Conservation (phyloP, 1,140 invertebrate species). For the Glossosoma conforme region DNA sequence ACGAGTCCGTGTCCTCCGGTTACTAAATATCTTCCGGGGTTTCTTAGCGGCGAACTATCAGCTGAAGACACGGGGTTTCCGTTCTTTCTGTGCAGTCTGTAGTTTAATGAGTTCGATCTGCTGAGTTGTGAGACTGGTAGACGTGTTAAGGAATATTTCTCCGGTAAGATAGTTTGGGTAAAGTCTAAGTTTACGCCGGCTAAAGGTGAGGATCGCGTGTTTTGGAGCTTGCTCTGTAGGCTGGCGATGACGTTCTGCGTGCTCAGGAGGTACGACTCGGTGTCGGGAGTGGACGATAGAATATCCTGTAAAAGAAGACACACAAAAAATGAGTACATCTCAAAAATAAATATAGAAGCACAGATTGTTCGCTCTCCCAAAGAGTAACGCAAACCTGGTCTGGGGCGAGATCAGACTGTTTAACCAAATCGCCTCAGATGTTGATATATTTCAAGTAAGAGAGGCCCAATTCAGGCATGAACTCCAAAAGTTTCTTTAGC, state of each 20-base stretch:
- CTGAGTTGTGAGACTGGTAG: slow-evolving; percentile 46
- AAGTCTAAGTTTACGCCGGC: slow-evolving; percentile 28
- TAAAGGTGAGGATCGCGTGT: slow-evolving; percentile 37
- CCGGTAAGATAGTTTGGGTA: slow-evolving; percentile 7
- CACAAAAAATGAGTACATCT: no score
- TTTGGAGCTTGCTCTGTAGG: slow-evolving; percentile 52
- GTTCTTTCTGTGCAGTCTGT: slow-evolving; percentile 40
- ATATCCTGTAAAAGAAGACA: slow-evolving; percentile 52
- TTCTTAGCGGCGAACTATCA: slow-evolving; percentile 44
- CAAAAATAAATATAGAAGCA: no score
- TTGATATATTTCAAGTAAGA: no score
- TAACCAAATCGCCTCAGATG: no score
- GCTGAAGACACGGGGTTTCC: slow-evolving; percentile 37
- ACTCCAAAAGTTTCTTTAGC: no score
- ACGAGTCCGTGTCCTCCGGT: slow-evolving; percentile 42
- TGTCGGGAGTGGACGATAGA: slow-evolving; percentile 50
- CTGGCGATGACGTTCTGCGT: slow-evolving; percentile 64
- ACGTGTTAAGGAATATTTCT: slow-evolving; percentile 34
- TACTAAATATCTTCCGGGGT: slow-evolving; percentile 47
- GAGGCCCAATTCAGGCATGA: no score
- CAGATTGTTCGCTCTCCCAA: no score
- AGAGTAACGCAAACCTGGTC: no score
- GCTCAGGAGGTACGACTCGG: slow-evolving; percentile 60
- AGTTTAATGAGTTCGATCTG: slow-evolving; percentile 47
- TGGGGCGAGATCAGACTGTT: no score